Evolutionary conservation across 2,888 invertebrate genomes (phyloP).

Genomic region (Drosophila rubida): DNA sequence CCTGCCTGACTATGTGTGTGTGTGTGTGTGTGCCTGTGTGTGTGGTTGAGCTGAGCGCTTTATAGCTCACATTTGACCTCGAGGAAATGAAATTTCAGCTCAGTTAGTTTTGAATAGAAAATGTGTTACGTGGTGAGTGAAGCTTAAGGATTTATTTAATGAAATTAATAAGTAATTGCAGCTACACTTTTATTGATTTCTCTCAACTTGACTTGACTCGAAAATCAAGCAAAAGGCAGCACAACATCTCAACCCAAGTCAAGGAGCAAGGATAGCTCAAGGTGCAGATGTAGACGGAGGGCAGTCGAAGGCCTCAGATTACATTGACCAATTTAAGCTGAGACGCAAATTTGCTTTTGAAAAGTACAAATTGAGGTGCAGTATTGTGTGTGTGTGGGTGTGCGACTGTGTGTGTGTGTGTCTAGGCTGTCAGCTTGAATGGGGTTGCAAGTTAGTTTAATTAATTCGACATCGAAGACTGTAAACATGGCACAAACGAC

Average conservation of each 20-base stretch:
- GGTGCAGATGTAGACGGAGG: background rate
- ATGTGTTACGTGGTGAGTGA: background rate
- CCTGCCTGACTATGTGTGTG: background rate
- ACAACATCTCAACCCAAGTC: slow-evolving; percentile 48
- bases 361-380: slow-evolving; percentile 66
- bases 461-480: slow-evolving; percentile 75
- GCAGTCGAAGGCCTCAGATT: slow-evolving; percentile 64
- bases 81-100: slow-evolving; percentile 63
- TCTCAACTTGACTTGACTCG: background rate
- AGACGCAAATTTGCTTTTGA: slow-evolving; percentile 52
- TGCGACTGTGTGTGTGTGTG: slow-evolving; percentile 6
- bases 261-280: slow-evolving; percentile 56
- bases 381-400: slow-evolving; percentile 5
- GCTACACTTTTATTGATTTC: background rate
- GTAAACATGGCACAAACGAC: slow-evolving; percentile 61
- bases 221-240: slow-evolving; percentile 3
- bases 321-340: slow-evolving; percentile 71
- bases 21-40: slow-evolving; percentile 1
- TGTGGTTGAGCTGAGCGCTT: slow-evolving; percentile 46
- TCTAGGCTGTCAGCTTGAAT: slow-evolving; percentile 18
- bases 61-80: slow-evolving; percentile 46
- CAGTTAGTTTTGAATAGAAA: slow-evolving; percentile 9
- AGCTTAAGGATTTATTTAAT: slow-evolving; percentile 3
- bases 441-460: slow-evolving; percentile 74
- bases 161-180: slow-evolving; percentile 13